These are phyloP conservation scores for Rhyacophila brunnea DNA, from an alignment of 1,140 invertebrate genomes.

Conservation along the genomic window DNA sequence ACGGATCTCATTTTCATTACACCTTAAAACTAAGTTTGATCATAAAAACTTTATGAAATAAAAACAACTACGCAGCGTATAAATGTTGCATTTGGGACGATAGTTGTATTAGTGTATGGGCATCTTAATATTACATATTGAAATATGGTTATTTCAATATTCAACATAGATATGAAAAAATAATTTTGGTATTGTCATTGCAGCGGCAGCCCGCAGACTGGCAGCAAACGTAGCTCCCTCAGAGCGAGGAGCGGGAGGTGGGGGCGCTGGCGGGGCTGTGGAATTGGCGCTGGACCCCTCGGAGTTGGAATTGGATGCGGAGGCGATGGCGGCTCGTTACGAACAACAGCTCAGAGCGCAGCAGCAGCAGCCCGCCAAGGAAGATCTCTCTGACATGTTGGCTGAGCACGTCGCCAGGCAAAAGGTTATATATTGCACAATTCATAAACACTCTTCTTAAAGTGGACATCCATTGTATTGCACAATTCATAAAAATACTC, in stretches of 20 bases:
- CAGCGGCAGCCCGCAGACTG: constrained; percentile 29
- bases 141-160: no score
- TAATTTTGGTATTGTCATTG: background rate
- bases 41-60: no score
- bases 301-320: constrained; percentile 92
- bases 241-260: constrained; percentile 36
- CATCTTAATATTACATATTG: no score
- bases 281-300: constrained; percentile 96
- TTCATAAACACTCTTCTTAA: background rate
- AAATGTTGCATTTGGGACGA: no score
- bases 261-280: constrained; percentile 66
- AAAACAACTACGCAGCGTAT: no score
- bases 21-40: no score
- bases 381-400: constrained; percentile 98
- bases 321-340: constrained; percentile 94
- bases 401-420: constrained; percentile 96
- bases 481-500: no score
- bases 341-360: constrained; percentile 94
- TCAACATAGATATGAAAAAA: no score
- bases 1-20: no score
- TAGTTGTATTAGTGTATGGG: no score
- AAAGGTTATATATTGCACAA: constrained; percentile 71
- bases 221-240: constrained; percentile 42
- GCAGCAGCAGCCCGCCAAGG: constrained; percentile 82
- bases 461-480: background rate